phyloP scores from a whole-genome alignment of 2,113 vertebrate species.

The Chlorodrepanis virens region DNA sequence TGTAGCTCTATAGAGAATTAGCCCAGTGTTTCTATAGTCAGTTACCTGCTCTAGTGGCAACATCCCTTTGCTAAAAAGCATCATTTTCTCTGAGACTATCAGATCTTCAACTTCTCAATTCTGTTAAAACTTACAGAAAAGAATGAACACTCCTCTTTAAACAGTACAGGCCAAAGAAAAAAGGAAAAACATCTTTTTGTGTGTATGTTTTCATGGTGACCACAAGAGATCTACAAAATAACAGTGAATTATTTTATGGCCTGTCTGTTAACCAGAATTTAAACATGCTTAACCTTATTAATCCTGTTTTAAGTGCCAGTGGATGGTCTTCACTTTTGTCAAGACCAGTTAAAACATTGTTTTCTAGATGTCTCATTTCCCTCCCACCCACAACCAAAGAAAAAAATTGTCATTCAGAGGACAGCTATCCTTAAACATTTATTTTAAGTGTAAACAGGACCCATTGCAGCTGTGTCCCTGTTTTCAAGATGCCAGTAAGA shows the following conservation, averaged over 20 bases:
- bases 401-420: neutral
- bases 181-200: neutral
- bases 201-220: neutral
- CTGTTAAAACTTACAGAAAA: neutral
- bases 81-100: neutral
- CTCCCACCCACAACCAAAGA: neutral
- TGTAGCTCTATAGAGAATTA: neutral
- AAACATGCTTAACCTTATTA: neutral
- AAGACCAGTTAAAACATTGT: neutral
- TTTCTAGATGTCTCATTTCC: constrained; percentile 30
- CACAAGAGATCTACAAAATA: neutral
- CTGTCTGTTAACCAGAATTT: neutral
- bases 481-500: neutral
- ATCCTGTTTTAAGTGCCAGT: neutral
- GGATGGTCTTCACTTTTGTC: neutral
- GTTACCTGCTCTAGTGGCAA: neutral
- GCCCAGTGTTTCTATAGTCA: neutral
- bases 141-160: neutral
- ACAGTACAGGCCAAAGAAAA: neutral
- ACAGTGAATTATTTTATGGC: neutral
- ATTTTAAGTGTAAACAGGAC: constrained; percentile 51
- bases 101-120: neutral
- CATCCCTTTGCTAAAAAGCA: neutral
- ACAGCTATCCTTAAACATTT: constrained; percentile 52
- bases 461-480: neutral